A percentile compares a stretch with the other conserved stretches of the same genome.
These are phyloP conservation scores for Julus scandinavius DNA, from an alignment of 2,888 invertebrate genomes.

Conservation along the genomic window DNA sequence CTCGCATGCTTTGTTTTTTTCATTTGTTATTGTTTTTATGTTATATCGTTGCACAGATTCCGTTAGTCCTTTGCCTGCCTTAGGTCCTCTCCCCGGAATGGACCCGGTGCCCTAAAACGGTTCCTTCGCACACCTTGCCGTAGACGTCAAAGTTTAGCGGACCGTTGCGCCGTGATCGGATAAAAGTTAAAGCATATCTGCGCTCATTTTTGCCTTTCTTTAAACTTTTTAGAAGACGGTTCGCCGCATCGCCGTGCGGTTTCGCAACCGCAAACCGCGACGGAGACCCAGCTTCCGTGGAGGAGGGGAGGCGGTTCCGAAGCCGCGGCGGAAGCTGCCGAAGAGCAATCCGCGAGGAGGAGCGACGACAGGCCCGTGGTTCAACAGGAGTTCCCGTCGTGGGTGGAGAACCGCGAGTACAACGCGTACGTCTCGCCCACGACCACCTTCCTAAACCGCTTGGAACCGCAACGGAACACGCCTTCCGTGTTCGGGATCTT, in stretches of 20 bases:
- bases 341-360: slow-evolving; percentile 64
- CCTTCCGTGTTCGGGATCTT: slow-evolving; percentile 56
- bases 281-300: slow-evolving; percentile 92
- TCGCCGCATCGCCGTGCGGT: not conserved
- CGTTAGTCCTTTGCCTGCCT: slow-evolving; percentile 26
- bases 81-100: not conserved
- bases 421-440: slow-evolving; percentile 91
- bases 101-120: not conserved
- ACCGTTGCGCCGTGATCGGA: too few species aligned
- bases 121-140: not conserved
- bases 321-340: slow-evolving; percentile 62
- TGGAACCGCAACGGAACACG: slow-evolving; percentile 41
- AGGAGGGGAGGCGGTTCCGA: slow-evolving; percentile 70
- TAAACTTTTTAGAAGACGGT: not conserved
- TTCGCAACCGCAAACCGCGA: slow-evolving; percentile 80
- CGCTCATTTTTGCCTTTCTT: not conserved
- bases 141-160: too few species aligned
- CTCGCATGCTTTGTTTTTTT: not conserved
- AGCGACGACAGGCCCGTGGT: slow-evolving; percentile 74
- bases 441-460: slow-evolving; percentile 82
- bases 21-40: not conserved
- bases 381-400: slow-evolving; percentile 91
- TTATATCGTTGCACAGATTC: slow-evolving; percentile 24
- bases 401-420: slow-evolving; percentile 96
- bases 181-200: not conserved